Evolutionary conservation across 2,888 invertebrate genomes (phyloP).

Genomic region (Drosophila peninsularis): DNA sequence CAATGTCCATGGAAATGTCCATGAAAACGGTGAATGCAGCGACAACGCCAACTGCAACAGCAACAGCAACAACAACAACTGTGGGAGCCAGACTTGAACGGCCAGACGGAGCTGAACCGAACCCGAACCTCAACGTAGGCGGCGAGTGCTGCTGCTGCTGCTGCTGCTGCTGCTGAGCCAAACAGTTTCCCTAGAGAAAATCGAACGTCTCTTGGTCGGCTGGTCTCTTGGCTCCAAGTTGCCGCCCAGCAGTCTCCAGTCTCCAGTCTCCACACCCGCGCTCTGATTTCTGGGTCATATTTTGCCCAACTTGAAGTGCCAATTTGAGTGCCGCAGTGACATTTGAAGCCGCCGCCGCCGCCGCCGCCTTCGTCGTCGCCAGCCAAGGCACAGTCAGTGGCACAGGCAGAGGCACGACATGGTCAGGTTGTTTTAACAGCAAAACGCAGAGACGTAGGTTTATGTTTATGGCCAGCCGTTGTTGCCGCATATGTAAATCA

Average conservation of each 20-base stretch:
- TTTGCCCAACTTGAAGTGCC: constrained; percentile 68
- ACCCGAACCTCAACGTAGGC: constrained; percentile 40
- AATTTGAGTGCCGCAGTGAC: constrained; percentile 62
- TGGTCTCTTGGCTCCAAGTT: constrained; percentile 15
- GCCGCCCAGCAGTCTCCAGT: constrained; percentile 54
- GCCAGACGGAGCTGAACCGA: constrained; percentile 26
- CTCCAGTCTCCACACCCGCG: constrained; percentile 45
- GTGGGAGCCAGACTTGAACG: constrained; percentile 56
- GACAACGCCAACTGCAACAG: constrained; percentile 23
- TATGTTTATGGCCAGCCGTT: constrained; percentile 61
- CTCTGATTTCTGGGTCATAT: constrained; percentile 76
- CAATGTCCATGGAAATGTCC: constrained; percentile 34
- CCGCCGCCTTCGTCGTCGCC: constrained; percentile 39
- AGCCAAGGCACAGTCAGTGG: constrained; percentile 22
- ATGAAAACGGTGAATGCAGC: constrained; percentile 44
- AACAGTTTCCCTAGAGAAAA: constrained; percentile 71
- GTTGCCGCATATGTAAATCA: constrained; percentile 70
- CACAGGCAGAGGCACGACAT: constrained; percentile 56
- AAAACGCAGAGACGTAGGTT: constrained; percentile 49
- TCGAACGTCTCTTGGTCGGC: constrained; percentile 27
- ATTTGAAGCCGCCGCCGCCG: constrained; percentile 69
- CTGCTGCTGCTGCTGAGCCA: constrained; percentile 47
- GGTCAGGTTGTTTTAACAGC: constrained; percentile 76
- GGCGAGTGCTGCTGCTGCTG: constrained; percentile 12
- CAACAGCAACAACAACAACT: constrained; percentile 39